These are phyloP conservation scores for Fissipunctia ypsillon DNA, from an alignment of 2,888 invertebrate genomes.

Conservation along the genomic window DNA sequence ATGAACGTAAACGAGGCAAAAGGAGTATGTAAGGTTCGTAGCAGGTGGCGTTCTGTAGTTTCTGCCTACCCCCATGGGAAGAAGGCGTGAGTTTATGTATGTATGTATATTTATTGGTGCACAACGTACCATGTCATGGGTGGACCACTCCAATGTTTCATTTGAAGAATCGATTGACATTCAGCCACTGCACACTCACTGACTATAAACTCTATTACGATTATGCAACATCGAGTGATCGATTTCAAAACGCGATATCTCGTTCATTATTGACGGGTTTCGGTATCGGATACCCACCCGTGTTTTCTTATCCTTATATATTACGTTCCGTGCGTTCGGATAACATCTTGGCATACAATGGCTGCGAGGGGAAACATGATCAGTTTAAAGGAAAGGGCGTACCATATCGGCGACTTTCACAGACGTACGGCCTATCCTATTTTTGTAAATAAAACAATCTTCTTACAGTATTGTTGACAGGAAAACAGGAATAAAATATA, in stretches of 20 bases:
- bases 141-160: background rate
- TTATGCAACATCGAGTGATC: conserved; percentile 61
- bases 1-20: too few species aligned
- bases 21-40: too few species aligned
- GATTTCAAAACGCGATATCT: conserved; percentile 68
- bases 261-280: conserved; percentile 75
- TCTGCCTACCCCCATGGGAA: too few species aligned
- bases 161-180: conserved; percentile 20
- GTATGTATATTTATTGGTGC: background rate
- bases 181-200: conserved; percentile 7
- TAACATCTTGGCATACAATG: conserved; percentile 55
- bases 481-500: conserved; percentile 31
- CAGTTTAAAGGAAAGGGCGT: conserved; percentile 57
- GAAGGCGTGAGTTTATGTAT: too few species aligned
- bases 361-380: conserved; percentile 59
- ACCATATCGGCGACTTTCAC: conserved; percentile 53
- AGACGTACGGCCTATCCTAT: conserved; percentile 44
- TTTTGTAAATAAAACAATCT: conserved; percentile 46
- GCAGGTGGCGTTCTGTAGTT: too few species aligned
- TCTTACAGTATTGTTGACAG: conserved; percentile 15
- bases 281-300: conserved; percentile 71
- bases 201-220: conserved; percentile 25
- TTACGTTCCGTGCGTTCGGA: conserved; percentile 52
- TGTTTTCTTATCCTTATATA: conserved; percentile 60
- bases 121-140: background rate